Evolutionary conservation across 2,888 invertebrate genomes (phyloP), one percentile per base, ranked within the genome.

Genomic region (Phasia obesa): DNA sequence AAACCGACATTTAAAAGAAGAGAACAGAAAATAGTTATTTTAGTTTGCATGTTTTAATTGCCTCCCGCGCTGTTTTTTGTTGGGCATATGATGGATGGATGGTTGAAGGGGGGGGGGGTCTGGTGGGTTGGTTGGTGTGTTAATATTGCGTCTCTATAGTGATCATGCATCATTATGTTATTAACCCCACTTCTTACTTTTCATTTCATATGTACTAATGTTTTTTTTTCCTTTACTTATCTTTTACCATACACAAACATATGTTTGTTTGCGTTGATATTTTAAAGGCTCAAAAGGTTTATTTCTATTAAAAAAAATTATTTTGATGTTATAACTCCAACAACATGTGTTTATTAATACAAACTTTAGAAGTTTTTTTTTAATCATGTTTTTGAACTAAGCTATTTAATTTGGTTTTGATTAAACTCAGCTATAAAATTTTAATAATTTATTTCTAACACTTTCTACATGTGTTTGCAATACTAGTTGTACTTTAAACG

Each of bases 141-240:
- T 44, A 49, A 62, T 62, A 38, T 42, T 53, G 11, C 7, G 57
- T 67, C 31, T 27, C 55, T 47, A 67, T 59, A 73, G 53, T 64
- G 82, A 83, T 83, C 82, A 71, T 73, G 47, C 60, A 59, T 57
- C 55, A 64, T 65, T 53, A 79, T 79, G 79, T 75, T 79, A 79
- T 79, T 83, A 79, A 83, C 78, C 83, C 75, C 74, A 75, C 78
- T 83, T 82, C 17, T 67, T 60, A 55, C 7, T 51, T 64, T 42
- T 44, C 38, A 31, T 27, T 53, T 67, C 17, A 23, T 71, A 2
- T 15, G 25, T 49, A 23, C 11, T 19, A 47, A 51, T 51, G 35
- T 64, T 15, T 59, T 51, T 67, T 17, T 64, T 27, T 19, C 38
- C n/a, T 23, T 35, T 62, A 17, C 27, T 62, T 77, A 51, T 67